Conservation (phyloP, 2,888 invertebrate species). For the Aspidiotus destructor region DNA sequence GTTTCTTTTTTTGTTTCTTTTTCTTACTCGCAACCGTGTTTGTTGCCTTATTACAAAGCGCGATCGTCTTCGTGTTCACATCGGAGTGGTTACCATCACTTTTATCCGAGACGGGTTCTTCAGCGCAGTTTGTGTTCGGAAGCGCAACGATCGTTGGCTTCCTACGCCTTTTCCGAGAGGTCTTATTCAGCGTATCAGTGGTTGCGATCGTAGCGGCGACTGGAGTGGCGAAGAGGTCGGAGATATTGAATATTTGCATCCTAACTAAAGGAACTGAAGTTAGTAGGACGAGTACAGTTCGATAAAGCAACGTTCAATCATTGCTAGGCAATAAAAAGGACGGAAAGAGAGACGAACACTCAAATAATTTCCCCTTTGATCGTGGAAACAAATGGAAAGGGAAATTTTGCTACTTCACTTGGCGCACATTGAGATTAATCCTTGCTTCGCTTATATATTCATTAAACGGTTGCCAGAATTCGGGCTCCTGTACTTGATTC, state of each 20-base stretch:
- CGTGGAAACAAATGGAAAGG: too few relatives aligned
- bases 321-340: background rate
- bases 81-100: background rate
- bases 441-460: constrained; percentile 61
- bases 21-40: background rate
- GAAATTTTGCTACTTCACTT: constrained; percentile 49
- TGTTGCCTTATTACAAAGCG: background rate
- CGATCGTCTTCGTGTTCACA: background rate
- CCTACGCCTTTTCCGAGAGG: constrained; percentile 6
- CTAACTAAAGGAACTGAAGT: background rate
- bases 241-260: constrained; percentile 27
- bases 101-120: background rate
- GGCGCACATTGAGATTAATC: constrained; percentile 89
- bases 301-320: too few relatives aligned
- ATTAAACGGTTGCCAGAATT: constrained; percentile 49
- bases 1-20: constrained; percentile 7
- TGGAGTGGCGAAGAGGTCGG: constrained; percentile 28
- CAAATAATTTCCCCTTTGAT: background rate
- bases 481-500: constrained; percentile 39
- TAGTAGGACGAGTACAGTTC: too few relatives aligned
- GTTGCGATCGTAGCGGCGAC: constrained; percentile 11
- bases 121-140: background rate
- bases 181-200: constrained; percentile 11
- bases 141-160: background rate
- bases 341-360: background rate